Percentiles rank a stretch among this genome's conserved stretches.
phyloP scores from a whole-genome alignment of 2,113 vertebrate genomes.

The Pseudorasbora parva region DNA sequence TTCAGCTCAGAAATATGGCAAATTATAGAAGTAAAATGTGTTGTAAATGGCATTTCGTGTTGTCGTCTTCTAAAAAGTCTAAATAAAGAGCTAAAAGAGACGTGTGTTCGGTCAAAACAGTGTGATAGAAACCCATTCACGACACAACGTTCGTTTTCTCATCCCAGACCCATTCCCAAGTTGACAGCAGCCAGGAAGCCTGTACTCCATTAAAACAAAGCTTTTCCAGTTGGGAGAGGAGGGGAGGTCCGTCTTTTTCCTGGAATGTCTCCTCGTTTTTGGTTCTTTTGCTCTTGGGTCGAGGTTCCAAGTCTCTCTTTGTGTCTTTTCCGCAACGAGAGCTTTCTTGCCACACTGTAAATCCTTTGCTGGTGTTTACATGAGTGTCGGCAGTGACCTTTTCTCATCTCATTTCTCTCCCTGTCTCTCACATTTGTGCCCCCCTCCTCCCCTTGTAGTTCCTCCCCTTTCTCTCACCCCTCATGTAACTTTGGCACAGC shows the following conservation, averaged over 20 bases:
- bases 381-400: slow-evolving; percentile 36
- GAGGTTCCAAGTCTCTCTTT: neutral
- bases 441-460: no score
- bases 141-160: slow-evolving; percentile 26
- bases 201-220: slow-evolving; percentile 57
- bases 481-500: slow-evolving; percentile 34
- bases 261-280: slow-evolving; percentile 50
- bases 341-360: slow-evolving; percentile 32
- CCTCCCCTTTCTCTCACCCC: neutral
- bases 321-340: slow-evolving; percentile 8
- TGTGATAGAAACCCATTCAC: neutral
- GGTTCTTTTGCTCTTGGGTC: slow-evolving; percentile 12
- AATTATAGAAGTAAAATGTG: neutral
- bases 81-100: neutral
- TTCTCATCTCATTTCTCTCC: slow-evolving; percentile 4
- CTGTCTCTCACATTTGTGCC: neutral
- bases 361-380: slow-evolving; percentile 40
- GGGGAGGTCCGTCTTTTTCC: slow-evolving; percentile 36
- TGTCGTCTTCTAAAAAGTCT: neutral
- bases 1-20: neutral
- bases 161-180: slow-evolving; percentile 28
- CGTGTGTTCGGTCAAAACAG: neutral
- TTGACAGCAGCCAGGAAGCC: slow-evolving; percentile 49
- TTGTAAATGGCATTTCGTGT: neutral
- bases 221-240: slow-evolving; percentile 50